Base-by-base conservation (phyloP, 2,797 vertebrate genomes). In the Cryptoprocta ferox region DNA sequence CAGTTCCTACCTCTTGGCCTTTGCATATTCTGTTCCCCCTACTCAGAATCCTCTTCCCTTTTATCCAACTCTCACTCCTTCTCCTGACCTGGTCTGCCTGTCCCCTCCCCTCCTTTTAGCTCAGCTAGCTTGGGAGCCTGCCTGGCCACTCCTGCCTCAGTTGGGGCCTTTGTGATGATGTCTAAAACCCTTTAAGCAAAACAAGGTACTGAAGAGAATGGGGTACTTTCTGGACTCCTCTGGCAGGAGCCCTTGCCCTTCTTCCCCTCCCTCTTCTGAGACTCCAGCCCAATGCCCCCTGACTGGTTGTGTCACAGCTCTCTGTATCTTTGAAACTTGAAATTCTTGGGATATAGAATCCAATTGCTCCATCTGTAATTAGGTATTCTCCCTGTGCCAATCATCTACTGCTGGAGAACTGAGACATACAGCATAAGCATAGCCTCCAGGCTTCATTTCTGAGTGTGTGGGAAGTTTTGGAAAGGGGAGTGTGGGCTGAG, bases 291-390 rank as follows among this genome's bases (percentile, higher is more conserved):
- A 93, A 5, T 28, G 59, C 26, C 37, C 30, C 91, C 61, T 86
- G 56, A 30, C 28, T 86, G n/a, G 15, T 48, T 71, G 35, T 70
- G 95, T 91, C 65, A 66, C 15, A 84, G 59, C 61, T 92, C 39
- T 71, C 68, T 86, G 26, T 10, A 26, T 81, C 95, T 92, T 87
- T 59, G 45, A 96, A 95, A 92, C 21, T 79, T 80, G 65, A 87
- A 56, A 78, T 73, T 92, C 14, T 35, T 66, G 21, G 28, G 24
- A 48, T 92, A 65, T 13, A 68, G 7, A 86, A 75, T 87, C 42
- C 11, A 79, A 16, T 28, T 75, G 90, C 30, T 26, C n/a, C 16
- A 39, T 53, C 15, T 86, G 39, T 73, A 84, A 80, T 94, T 48
- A 76, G 56, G 21, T 73, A 68, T 70, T 93, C 70, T 94, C 81